Conservation (phyloP, 2,888 invertebrate genomes). For the Hirudinaria manillensis region DNA sequence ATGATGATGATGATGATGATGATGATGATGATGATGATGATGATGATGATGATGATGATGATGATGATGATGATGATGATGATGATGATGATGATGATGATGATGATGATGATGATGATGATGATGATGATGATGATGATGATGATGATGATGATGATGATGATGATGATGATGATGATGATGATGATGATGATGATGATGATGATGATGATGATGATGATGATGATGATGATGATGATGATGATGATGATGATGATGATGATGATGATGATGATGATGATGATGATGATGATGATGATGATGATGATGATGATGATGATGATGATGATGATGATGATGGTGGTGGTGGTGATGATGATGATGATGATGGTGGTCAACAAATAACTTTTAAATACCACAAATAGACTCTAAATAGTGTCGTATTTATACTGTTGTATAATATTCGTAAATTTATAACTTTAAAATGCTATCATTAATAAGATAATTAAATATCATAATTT, state of each 20-base stretch:
- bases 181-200: constrained; percentile 10
- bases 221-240: constrained; percentile 27
- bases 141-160: constrained; percentile 12
- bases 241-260: constrained; percentile 25
- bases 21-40: constrained; percentile 31
- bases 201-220: constrained; percentile 19
- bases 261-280: background rate
- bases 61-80: constrained; percentile 23
- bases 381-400: no score
- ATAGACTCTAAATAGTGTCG: no score
- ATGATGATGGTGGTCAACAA: constrained; percentile 26
- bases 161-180: constrained; percentile 12
- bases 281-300: constrained; percentile 20
- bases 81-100: constrained; percentile 26
- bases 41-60: background rate
- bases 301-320: constrained; percentile 18
- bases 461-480: no score
- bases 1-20: constrained; percentile 27
- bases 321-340: constrained; percentile 26
- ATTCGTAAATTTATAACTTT: no score
- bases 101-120: constrained; percentile 23
- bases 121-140: constrained; percentile 7
- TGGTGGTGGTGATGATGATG: constrained; percentile 28
- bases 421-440: no score
- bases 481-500: no score